Conservation (phyloP, 2,888 invertebrate genomes). For the Geophilus truncorum region DNA sequence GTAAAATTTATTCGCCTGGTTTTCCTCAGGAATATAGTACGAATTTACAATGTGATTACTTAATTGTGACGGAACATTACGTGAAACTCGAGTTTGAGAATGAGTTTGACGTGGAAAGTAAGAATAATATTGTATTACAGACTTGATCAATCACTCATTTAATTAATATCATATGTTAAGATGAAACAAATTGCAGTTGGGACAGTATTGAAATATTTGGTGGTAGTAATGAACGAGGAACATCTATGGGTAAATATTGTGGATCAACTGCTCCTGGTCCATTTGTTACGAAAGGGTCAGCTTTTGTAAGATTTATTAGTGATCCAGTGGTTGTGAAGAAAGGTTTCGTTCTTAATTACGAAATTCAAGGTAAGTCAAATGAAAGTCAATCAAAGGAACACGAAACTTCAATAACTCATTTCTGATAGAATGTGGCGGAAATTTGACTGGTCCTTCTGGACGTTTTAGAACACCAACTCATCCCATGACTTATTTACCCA, state of each 20-base stretch:
- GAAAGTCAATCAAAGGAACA: too few species aligned
- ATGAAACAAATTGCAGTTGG: conserved; percentile 40
- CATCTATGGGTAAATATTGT: conserved; percentile 40
- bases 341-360: conserved; percentile 45
- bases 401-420: conserved; percentile 2
- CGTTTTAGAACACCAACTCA: too few species aligned
- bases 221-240: conserved; percentile 40
- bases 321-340: conserved; percentile 40
- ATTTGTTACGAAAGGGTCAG: conserved; percentile 37
- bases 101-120: conserved; percentile 48
- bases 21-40: conserved; percentile 46
- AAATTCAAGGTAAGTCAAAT: conserved; percentile 38
- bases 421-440: conserved; percentile 63
- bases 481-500: too few species aligned
- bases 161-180: conserved; percentile 35
- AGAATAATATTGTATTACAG: too few species aligned
- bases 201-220: conserved; percentile 43
- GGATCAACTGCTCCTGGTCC: conserved; percentile 41
- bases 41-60: conserved; percentile 44
- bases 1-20: conserved; percentile 49
- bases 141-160: too few species aligned
- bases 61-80: conserved; percentile 43
- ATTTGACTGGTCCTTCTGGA: conserved; percentile 51
- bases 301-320: conserved; percentile 38
- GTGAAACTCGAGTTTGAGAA: conserved; percentile 43